Percentiles rank a stretch among this genome's conserved stretches.
Conservation (phyloP, 2,797 vertebrate genomes). For the Oreochromis mossambicus region DNA sequence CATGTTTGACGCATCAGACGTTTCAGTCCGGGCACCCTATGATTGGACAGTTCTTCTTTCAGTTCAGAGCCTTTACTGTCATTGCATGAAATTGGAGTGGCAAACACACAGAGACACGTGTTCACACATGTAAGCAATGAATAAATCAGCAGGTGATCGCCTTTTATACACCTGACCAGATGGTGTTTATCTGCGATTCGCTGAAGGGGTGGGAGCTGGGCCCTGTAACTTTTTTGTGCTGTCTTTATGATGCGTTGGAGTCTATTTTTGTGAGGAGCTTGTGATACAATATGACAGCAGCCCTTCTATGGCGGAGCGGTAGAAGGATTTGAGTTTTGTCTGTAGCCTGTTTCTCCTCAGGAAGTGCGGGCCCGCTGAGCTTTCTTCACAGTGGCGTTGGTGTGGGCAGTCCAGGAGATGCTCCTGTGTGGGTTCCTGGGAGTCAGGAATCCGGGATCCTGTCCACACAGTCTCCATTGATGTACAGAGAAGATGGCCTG, state of each 20-base stretch:
- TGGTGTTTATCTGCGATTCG: not conserved
- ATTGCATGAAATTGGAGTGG: not conserved
- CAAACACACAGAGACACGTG: not conserved
- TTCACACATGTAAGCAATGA: not conserved
- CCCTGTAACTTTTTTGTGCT: not conserved
- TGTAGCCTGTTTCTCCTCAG: not conserved
- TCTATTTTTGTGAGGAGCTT: not conserved
- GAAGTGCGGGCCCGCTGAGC: not conserved
- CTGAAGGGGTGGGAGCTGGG: not conserved
- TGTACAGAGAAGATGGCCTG: not conserved
- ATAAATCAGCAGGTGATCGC: not conserved
- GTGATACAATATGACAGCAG: not conserved
- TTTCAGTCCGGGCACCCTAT: not conserved
- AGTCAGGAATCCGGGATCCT: not conserved
- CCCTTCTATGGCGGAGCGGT: not conserved
- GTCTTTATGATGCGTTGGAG: not conserved
- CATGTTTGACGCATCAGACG: rapidly evolving
- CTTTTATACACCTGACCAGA: not conserved
- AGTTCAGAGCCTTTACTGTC: not conserved
- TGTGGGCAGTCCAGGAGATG: not conserved
- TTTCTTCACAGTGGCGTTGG: not conserved
- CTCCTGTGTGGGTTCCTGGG: not conserved
- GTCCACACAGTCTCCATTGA: not conserved
- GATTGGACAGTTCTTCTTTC: not conserved
- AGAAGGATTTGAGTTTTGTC: not conserved